These are phyloP conservation scores for Silurus glanis DNA, from an alignment of 2,113 vertebrate genomes.

Conservation along the genomic window DNA sequence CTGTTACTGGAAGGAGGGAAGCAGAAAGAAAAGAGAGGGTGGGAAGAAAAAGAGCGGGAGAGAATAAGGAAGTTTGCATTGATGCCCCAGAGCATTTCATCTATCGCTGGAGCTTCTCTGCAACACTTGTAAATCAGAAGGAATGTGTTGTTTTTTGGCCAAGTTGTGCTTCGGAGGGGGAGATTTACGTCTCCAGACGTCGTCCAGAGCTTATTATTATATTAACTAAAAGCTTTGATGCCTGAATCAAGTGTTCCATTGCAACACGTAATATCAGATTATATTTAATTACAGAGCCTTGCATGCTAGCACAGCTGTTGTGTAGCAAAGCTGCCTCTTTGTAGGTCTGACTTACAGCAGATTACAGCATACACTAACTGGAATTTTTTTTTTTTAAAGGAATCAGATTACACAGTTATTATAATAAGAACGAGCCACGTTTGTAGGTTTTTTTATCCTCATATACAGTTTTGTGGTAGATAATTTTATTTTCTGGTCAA, in stretches of 20 bases:
- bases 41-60: slow-evolving; percentile 25
- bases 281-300: slow-evolving; percentile 45
- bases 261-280: slow-evolving; percentile 54
- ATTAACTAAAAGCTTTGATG: slow-evolving; percentile 49
- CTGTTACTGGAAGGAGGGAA: slow-evolving; percentile 27
- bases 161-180: slow-evolving; percentile 45
- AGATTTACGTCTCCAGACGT: slow-evolving; percentile 61
- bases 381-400: slow-evolving; percentile 9
- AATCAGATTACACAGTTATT: slow-evolving; percentile 26
- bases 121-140: slow-evolving; percentile 64
- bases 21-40: slow-evolving; percentile 1
- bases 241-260: slow-evolving; percentile 41
- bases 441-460: neutral
- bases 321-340: slow-evolving; percentile 18
- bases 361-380: neutral
- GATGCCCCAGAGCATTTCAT: slow-evolving; percentile 61
- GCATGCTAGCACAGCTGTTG: slow-evolving; percentile 40
- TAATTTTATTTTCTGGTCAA: neutral
- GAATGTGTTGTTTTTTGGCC: slow-evolving; percentile 68
- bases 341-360: slow-evolving; percentile 6
- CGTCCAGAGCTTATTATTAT: slow-evolving; percentile 51
- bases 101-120: slow-evolving; percentile 53
- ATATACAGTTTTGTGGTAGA: neutral
- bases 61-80: slow-evolving; percentile 47
- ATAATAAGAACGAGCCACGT: slow-evolving; percentile 10